Evolutionary conservation across 2,113 vertebrate genomes (phyloP).

Genomic region (Sorex fumeus): DNA sequence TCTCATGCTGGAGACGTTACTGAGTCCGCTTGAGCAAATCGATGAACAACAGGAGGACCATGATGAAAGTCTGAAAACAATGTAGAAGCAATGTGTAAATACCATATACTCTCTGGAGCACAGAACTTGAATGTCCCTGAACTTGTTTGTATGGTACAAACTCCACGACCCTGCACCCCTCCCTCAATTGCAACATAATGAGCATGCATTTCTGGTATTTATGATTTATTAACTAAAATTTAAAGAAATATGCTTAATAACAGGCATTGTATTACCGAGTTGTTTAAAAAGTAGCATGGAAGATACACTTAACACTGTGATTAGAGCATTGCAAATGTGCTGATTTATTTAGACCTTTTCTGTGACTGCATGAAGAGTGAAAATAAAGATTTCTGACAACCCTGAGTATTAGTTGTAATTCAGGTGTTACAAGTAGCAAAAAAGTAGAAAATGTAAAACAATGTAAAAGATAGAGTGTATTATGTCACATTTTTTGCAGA

Average conservation of each 20-base stretch:
- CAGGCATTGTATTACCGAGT: background rate
- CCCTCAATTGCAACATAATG: no score
- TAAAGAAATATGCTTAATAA: background rate
- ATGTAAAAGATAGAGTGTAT: background rate
- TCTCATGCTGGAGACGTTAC: no score
- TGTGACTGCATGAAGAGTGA: background rate
- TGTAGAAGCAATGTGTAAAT: no score
- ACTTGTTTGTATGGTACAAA: no score
- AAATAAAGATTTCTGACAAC: background rate
- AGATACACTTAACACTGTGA: background rate
- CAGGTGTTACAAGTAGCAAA: background rate
- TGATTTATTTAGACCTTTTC: background rate
- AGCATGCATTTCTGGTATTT: background rate
- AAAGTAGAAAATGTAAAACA: background rate
- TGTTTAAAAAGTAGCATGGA: background rate
- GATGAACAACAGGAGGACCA: no score
- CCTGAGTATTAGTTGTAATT: rapidly evolving
- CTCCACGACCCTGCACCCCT: no score
- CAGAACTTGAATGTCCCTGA: no score
- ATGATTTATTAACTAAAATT: constrained; percentile 22
- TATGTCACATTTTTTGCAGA: background rate
- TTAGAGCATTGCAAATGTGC: no score
- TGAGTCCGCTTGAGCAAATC: no score
- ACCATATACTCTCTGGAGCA: no score
- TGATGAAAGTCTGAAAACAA: no score